Conservation (phyloP, 2,113 vertebrate genomes). For the Xyrauchen texanus region DNA sequence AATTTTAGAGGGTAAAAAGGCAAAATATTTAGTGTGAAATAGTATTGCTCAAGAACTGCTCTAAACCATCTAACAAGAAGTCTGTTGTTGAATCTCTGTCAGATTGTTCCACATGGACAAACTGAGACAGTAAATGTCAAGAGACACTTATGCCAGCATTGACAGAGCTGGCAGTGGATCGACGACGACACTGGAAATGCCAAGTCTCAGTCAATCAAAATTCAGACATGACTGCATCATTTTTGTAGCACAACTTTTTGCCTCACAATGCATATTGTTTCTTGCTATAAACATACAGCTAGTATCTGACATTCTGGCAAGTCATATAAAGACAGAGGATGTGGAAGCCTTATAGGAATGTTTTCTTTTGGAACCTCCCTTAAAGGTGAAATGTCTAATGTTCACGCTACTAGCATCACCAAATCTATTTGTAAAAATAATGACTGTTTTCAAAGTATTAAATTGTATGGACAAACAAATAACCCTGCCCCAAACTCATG, state of each 20-base stretch:
- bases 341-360: no score
- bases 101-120: conserved; percentile 22
- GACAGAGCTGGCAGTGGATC: conserved; percentile 46
- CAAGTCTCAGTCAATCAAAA: conserved; percentile 48
- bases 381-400: neutral
- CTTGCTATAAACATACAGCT: conserved; percentile 1
- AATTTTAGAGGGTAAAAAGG: no score
- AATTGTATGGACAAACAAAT: no score
- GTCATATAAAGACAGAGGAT: no score
- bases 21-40: neutral
- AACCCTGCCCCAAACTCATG: no score
- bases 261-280: neutral
- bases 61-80: conserved; percentile 27
- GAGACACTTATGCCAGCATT: conserved; percentile 46
- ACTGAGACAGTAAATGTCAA: conserved; percentile 47
- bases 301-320: neutral
- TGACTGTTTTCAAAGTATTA: no score
- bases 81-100: conserved; percentile 44
- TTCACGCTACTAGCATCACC: no score
- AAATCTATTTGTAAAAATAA: no score
- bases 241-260: conserved; percentile 16
- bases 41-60: conserved; percentile 3
- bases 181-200: conserved; percentile 46
- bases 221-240: conserved; percentile 27
- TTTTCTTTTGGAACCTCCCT: neutral